phyloP scores from a whole-genome alignment of 2,797 vertebrate species.

The Botia almorhae region DNA sequence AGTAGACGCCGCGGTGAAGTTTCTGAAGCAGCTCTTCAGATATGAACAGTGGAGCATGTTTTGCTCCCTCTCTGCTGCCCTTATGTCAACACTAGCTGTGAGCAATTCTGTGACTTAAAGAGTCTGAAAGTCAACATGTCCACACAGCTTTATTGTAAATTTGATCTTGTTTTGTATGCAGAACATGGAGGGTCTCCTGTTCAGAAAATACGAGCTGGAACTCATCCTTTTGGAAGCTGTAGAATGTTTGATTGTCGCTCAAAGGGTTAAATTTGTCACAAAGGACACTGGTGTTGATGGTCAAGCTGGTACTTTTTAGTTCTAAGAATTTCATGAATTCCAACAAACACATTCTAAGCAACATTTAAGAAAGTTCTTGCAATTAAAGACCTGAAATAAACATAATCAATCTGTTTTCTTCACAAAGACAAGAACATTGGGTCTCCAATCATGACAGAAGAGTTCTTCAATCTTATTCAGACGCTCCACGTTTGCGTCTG shows the following conservation, averaged over 20 bases:
- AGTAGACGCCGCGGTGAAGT: slow-evolving; percentile 82
- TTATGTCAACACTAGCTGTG: slow-evolving; percentile 84
- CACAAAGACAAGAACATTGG: slow-evolving; percentile 65
- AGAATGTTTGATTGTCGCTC: slow-evolving; percentile 73
- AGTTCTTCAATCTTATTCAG: slow-evolving; percentile 77
- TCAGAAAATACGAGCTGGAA: slow-evolving; percentile 83
- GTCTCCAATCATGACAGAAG: slow-evolving; percentile 66
- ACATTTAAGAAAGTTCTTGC: neutral
- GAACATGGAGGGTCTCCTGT: slow-evolving; percentile 73
- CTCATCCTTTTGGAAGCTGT: slow-evolving; percentile 81
- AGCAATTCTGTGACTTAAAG: slow-evolving; percentile 58
- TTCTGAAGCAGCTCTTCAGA: slow-evolving; percentile 87
- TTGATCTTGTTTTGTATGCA: slow-evolving; percentile 60
- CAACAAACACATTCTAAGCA: too few species aligned
- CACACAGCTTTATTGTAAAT: neutral
- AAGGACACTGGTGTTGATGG: slow-evolving; percentile 51
- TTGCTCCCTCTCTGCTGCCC: slow-evolving; percentile 71
- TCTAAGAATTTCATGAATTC: neutral
- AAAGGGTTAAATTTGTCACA: slow-evolving; percentile 59
- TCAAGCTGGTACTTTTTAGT: slow-evolving; percentile 57
- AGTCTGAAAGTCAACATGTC: neutral
- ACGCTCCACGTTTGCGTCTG: slow-evolving; percentile 79
- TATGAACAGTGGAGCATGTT: slow-evolving; percentile 87
- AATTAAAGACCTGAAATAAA: neutral
- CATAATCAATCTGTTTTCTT: neutral